phyloP scores from a whole-genome alignment of 2,113 vertebrate genomes.

The Cyprinodon tularosa region DNA sequence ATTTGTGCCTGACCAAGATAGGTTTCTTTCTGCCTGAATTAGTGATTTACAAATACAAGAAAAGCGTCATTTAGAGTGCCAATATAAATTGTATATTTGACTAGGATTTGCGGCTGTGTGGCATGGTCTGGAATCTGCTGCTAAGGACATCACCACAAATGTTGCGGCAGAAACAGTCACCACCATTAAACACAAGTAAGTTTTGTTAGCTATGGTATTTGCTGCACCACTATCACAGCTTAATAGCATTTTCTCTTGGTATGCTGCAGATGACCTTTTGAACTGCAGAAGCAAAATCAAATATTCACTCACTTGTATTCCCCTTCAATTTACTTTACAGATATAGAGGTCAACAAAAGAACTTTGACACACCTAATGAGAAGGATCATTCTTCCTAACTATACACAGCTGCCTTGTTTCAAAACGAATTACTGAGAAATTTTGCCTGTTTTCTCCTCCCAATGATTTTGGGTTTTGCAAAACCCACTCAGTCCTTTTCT shows the following conservation, averaged over 20 bases:
- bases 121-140: slow-evolving; percentile 94
- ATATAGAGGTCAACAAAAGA: slow-evolving; percentile 82
- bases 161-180: slow-evolving; percentile 93
- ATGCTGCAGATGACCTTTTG: slow-evolving; percentile 12
- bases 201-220: slow-evolving; percentile 2
- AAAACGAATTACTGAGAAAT: slow-evolving; percentile 35
- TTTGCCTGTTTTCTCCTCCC: slow-evolving; percentile 25
- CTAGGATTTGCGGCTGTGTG: slow-evolving; percentile 96
- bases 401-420: slow-evolving; percentile 12
- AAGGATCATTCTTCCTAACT: slow-evolving; percentile 51
- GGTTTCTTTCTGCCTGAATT: not conserved
- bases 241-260: slow-evolving; percentile 6
- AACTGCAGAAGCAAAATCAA: slow-evolving; percentile 30
- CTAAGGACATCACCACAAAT: slow-evolving; percentile 90
- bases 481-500: not conserved
- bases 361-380: slow-evolving; percentile 68
- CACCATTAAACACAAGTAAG: slow-evolving; percentile 94
- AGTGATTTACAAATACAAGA: not conserved
- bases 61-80: not conserved
- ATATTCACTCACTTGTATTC: slow-evolving; percentile 52
- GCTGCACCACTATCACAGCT: slow-evolving; percentile 11
- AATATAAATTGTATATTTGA: not conserved
- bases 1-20: not conserved
- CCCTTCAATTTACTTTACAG: slow-evolving; percentile 78
- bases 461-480: slow-evolving; percentile 9